Evolutionary conservation across 1,140 invertebrate genomes (phyloP).

Genomic region (Scaptodrosophila lebanonensis): DNA sequence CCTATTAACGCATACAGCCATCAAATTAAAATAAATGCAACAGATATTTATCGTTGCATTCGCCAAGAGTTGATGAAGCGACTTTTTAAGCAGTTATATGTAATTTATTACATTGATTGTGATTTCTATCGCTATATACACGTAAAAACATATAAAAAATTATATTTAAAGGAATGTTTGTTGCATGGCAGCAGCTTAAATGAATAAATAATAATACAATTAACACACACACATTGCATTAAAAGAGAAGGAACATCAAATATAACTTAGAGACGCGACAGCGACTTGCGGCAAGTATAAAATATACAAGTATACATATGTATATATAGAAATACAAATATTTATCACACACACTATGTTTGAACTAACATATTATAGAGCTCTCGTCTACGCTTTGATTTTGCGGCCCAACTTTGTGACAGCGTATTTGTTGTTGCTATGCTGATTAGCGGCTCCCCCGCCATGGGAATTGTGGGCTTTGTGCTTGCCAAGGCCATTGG

Average conservation of each 20-base stretch:
- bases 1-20: too few species aligned
- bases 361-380: constrained; percentile 14
- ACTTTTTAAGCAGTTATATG: constrained; percentile 64
- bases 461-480: constrained; percentile 45
- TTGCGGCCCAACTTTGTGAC: constrained; percentile 79
- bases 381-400: constrained; percentile 78
- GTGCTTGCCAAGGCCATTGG: constrained; percentile 78
- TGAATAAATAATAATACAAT: constrained; percentile 4
- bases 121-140: constrained; percentile 60
- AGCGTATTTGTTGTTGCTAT: constrained; percentile 78
- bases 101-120: constrained; percentile 68
- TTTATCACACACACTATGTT: constrained; percentile 32
- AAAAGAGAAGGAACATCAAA: constrained; percentile 12
- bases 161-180: constrained; percentile 24
- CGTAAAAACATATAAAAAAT: constrained; percentile 19
- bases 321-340: constrained; percentile 24
- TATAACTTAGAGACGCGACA: too few species aligned
- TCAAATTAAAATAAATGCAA: neutral
- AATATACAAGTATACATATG: constrained; percentile 43
- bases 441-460: constrained; percentile 34
- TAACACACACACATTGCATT: constrained; percentile 7
- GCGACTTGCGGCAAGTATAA: constrained; percentile 51
- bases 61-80: too few species aligned
- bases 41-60: constrained; percentile 5
- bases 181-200: constrained; percentile 46